Percentiles rank a stretch among this genome's conserved stretches.
phyloP scores from a whole-genome alignment of 2,113 vertebrate species.

The Riparia riparia region DNA sequence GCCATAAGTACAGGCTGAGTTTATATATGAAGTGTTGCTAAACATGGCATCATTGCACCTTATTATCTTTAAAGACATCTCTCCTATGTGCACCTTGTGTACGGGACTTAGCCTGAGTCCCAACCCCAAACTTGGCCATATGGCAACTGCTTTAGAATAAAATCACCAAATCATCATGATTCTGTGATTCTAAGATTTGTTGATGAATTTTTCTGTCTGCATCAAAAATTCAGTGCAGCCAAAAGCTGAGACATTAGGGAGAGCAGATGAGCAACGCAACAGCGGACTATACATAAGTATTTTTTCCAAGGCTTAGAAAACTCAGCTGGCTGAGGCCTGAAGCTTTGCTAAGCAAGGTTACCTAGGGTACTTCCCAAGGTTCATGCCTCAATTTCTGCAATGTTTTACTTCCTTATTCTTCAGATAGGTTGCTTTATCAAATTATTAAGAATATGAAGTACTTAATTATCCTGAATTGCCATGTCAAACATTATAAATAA shows the following conservation, averaged over 20 bases:
- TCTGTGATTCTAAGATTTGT: not conserved
- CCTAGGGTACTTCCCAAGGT: not conserved
- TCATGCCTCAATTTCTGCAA: not conserved
- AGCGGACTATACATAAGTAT: not conserved
- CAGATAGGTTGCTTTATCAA: not conserved
- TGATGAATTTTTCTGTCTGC: not conserved
- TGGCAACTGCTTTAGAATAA: not conserved
- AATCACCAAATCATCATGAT: not conserved
- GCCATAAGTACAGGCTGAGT: not conserved
- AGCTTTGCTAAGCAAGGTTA: not conserved
- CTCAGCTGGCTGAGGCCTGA: not conserved
- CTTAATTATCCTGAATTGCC: not conserved
- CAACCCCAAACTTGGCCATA: not conserved
- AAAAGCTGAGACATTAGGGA: not conserved
- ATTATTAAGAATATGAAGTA: not conserved
- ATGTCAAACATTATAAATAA: not conserved
- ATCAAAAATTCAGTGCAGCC: not conserved
- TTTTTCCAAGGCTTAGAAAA: not conserved
- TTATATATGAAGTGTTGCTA: not conserved
- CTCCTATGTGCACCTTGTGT: not conserved
- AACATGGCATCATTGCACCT: not conserved
- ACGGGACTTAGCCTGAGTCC: fast-evolving
- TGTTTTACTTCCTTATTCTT: not conserved
- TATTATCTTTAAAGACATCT: not conserved
- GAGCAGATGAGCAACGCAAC: not conserved